Evolutionary conservation across 2,888 invertebrate genomes (phyloP), one percentile per base, ranked within the genome.

Genomic region (Epinotia bilunana): DNA sequence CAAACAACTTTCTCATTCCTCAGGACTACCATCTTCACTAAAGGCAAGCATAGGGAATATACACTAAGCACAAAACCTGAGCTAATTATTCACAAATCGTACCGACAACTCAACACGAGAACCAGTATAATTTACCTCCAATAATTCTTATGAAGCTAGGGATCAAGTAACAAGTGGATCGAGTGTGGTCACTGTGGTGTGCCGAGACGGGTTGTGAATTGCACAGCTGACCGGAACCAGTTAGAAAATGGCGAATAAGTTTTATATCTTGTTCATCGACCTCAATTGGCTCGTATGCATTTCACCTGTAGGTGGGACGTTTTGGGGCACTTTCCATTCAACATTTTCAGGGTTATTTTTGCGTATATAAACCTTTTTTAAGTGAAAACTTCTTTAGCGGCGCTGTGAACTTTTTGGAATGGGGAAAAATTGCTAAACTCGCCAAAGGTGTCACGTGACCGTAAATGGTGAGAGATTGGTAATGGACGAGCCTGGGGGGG

Each of bases 181-280:
- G 2, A 53, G 16, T 16, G 49, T 49, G 49, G 53, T 53, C n/a
- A 53, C 16, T 16, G 49, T 49, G 49, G 53, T 53, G n/a, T 49
- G 53, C n/a, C n/a, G 53, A n/a, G n/a, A 53, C n/a, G n/a, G n/a
- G n/a, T 53, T n/a, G 53, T n/a, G 7, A n/a, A 53, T 53, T 6
- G n/a, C 53, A n/a, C n/a, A n/a, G 53, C 53, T 53, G 53, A 16
- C 33, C 53, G 64, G 60, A 73, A 76, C 76, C 76, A 43, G 76
- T 76, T 76, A 76, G 76, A 73, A 39, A 76, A 76, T 70, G 53
- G 76, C 72, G 65, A 67, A 46, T 73, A 76, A 39, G 69, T 73
- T 63, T 76, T 61, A 64, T 65, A 73, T 69, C 55, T 58, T 18
- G 64, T 64, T 39, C 69, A 69, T 70, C 55, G 73, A 55, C 76